Evolutionary conservation across 2,797 vertebrate genomes (phyloP).

Genomic region (Micropoecilia bifurca): DNA sequence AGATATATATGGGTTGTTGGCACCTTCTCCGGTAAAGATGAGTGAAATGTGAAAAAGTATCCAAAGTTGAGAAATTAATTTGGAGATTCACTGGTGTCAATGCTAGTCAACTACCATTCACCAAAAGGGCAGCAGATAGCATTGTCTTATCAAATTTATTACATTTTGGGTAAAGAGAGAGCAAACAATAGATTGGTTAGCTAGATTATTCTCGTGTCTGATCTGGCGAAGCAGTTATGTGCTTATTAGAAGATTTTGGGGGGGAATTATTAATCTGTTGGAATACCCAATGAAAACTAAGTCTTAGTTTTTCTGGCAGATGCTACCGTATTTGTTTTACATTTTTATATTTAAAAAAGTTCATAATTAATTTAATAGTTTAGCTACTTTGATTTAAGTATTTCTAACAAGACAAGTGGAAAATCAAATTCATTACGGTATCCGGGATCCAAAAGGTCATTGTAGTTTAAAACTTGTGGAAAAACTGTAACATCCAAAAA

Average conservation of each 20-base stretch:
- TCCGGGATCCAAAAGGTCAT: background rate
- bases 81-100: background rate
- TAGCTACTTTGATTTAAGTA: background rate
- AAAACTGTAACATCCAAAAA: background rate
- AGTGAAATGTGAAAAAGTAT: background rate
- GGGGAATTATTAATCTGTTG: background rate
- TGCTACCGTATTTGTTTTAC: background rate
- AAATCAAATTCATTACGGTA: background rate
- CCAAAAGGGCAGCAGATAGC: background rate
- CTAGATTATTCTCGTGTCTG: background rate
- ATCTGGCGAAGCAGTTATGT: background rate
- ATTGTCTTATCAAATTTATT: background rate
- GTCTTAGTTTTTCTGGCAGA: background rate
- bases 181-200: background rate
- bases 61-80: background rate
- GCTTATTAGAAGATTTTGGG: background rate
- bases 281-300: background rate
- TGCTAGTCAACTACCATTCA: background rate
- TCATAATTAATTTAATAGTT: background rate
- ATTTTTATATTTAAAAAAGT: background rate
- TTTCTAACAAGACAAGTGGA: background rate
- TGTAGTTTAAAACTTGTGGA: background rate
- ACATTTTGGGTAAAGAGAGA: background rate
- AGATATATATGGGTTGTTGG: background rate
- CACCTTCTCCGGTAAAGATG: background rate